Base-by-base conservation (phyloP, 1,140 invertebrate species). In the Dreissena polymorpha region DNA sequence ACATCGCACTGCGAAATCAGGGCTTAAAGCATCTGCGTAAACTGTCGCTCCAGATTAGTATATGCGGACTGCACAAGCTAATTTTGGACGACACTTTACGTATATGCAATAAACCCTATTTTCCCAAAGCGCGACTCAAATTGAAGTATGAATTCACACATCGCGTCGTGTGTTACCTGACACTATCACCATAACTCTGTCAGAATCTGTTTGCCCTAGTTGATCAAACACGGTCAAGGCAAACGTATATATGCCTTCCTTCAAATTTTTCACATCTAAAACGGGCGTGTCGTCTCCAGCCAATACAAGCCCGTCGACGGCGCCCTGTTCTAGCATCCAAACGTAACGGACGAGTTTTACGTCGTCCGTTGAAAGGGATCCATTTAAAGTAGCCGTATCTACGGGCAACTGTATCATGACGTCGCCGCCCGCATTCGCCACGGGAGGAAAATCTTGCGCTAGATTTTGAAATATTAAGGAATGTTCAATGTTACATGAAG, bases 351-450 rank as follows among this genome's bases (percentile, higher is more conserved):
- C 64, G 63, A 80, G 23, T n/a, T 18, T 25, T 5, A 80, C 65
- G 29, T 80, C 77, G 71, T 80, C 77, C 12, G 77, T 60, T 6
- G 64, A 69, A 21, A 18, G 8, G 0, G 23, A 39, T 21, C 77
- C 77, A n/a, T 71, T 55, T 21, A 80, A 25, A 14, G 21, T 70
- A 10, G 71, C 77, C 10, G 27, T 10, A 23, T 80, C 49, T 16
- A 25, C 21, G 0, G 77, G 77, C 7, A 51, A 10, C 25, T 70
- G 49, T 1, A 80, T 16, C 3, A 25, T 63, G 55, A 63, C 29
- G 68, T 80, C 77, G 5, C 16, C 23, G 39, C 77, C 77, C 16
- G 77, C 77, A 23, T 71, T 69, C n/a, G 77, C 77, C 27, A 14
- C 49, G 1, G 77, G 77, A 13, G 77, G 77, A 13, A 71, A 50